phyloP scores from a whole-genome alignment of 2,797 vertebrate genomes.

The Clarias fuscus region DNA sequence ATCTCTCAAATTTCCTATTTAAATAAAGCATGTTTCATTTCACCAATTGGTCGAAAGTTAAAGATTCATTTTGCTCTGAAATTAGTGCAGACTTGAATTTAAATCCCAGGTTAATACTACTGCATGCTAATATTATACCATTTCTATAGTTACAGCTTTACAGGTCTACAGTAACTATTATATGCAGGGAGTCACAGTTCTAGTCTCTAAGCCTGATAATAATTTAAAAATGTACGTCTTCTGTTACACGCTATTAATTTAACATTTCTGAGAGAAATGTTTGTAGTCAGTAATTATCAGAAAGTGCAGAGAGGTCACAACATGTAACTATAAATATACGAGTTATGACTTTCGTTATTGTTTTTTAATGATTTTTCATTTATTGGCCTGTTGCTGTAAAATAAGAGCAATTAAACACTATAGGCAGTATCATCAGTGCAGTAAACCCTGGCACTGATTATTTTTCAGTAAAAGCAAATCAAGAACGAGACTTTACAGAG shows the following conservation, averaged over 20 bases:
- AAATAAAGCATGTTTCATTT: not conserved
- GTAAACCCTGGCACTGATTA: constrained; percentile 28
- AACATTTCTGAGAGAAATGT: not conserved
- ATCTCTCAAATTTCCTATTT: not conserved
- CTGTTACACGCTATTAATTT: not conserved
- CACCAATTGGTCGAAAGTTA: no score
- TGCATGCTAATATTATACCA: not conserved
- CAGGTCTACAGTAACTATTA: not conserved
- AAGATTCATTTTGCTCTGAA: not conserved
- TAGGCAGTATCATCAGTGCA: not conserved
- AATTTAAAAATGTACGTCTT: not conserved
- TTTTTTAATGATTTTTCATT: no score
- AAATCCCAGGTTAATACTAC: not conserved
- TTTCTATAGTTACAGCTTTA: not conserved
- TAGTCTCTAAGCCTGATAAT: not conserved
- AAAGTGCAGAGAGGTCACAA: no score
- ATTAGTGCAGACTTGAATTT: not conserved
- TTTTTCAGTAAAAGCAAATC: constrained; percentile 58
- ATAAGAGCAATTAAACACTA: not conserved
- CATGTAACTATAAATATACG: not conserved
- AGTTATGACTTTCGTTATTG: no score
- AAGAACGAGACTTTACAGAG: not conserved
- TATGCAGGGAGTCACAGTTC: no score
- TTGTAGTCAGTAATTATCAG: not conserved
- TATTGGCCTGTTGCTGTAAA: not conserved